phyloP scores from a whole-genome alignment of 2,797 vertebrate species.

The Acridotheres tristis region DNA sequence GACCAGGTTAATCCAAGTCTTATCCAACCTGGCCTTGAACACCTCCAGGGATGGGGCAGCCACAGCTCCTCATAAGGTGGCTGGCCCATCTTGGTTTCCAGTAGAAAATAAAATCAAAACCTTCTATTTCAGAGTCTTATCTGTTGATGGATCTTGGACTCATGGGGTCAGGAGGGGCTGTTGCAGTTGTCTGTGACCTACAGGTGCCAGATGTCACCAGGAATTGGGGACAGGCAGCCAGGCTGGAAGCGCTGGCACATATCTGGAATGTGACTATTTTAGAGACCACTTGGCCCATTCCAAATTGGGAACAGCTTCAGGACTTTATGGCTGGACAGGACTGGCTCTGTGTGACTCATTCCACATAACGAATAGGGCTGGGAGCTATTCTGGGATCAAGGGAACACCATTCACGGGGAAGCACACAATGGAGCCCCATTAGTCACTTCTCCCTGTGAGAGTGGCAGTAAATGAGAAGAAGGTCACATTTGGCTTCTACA shows the following conservation, averaged over 20 bases:
- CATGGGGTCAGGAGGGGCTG: neutral
- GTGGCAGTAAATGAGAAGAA: neutral
- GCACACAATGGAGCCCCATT: conserved; percentile 28
- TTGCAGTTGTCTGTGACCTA: neutral
- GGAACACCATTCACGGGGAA: conserved; percentile 32
- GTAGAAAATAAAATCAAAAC: neutral
- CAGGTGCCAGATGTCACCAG: neutral
- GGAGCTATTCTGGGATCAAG: conserved; percentile 68
- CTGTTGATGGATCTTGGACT: neutral
- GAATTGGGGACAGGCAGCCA: neutral
- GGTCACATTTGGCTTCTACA: neutral
- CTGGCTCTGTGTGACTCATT: conserved; percentile 47
- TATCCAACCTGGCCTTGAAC: neutral
- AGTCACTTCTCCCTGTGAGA: conserved; percentile 19
- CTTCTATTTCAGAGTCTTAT: neutral
- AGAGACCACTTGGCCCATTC: neutral
- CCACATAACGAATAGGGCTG: neutral
- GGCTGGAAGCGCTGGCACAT: neutral
- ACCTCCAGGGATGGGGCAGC: neutral
- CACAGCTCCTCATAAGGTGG: neutral
- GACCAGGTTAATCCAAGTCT: neutral
- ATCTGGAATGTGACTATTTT: neutral
- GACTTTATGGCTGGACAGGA: neutral
- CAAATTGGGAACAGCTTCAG: conserved; percentile 30
- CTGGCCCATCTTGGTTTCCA: neutral